Percentiles rank a stretch among this genome's conserved stretches.
Conservation (phyloP, 2,888 invertebrate genomes). For the Cerastoderma edule region DNA sequence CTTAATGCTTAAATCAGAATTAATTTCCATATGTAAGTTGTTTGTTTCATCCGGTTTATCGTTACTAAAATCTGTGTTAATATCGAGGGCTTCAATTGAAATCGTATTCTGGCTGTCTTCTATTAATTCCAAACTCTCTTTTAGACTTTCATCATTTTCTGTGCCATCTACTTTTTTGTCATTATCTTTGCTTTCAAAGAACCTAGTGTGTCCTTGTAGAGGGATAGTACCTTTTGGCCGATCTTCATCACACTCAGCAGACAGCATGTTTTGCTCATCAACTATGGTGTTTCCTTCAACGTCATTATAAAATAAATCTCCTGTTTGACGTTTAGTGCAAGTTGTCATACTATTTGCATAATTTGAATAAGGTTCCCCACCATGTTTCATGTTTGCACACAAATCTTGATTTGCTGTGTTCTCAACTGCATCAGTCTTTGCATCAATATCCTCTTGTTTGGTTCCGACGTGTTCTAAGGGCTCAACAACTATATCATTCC, state of each 20-base stretch:
- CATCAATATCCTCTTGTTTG: background rate
- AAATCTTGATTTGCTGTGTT: too few relatives aligned
- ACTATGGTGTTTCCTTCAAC: too few relatives aligned
- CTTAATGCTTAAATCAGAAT: background rate
- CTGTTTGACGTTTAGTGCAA: too few relatives aligned
- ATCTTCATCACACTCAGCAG: too few relatives aligned
- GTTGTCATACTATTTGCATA: too few relatives aligned
- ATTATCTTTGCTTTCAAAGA: background rate
- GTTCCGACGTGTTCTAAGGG: background rate
- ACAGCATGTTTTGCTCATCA: too few relatives aligned
- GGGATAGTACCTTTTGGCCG: background rate
- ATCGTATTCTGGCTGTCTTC: background rate
- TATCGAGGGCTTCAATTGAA: background rate
- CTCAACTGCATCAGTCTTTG: too few relatives aligned
- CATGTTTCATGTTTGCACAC: too few relatives aligned
- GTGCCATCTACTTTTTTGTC: background rate
- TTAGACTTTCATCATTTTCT: background rate
- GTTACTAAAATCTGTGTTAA: background rate
- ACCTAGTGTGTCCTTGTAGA: background rate
- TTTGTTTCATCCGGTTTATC: background rate
- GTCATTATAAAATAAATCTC: too few relatives aligned
- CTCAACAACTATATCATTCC: slow-evolving; percentile 19
- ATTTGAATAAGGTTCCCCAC: too few relatives aligned
- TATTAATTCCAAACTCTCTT: too few relatives aligned
- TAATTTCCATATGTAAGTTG: background rate